phyloP scores from a whole-genome alignment of 2,888 invertebrate species.

The Melanchra persicariae region DNA sequence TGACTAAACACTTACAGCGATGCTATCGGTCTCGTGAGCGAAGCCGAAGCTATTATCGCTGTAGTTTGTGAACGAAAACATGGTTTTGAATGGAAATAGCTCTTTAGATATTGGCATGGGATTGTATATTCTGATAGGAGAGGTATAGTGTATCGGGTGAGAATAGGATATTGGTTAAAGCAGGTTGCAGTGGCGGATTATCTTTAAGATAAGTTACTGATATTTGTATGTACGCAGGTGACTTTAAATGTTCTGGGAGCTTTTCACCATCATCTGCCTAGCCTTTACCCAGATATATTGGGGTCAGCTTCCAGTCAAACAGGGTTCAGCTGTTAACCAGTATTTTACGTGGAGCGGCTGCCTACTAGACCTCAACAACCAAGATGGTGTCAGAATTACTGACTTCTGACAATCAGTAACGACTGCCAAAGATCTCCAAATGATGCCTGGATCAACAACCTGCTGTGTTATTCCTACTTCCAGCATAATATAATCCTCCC shows the following conservation, averaged over 20 bases:
- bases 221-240: not conserved
- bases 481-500: no score
- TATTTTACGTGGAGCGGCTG: no score
- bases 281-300: no score
- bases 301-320: no score
- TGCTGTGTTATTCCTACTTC: no score
- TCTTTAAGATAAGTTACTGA: conserved; percentile 6
- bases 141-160: conserved; percentile 19
- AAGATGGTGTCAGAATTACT: no score
- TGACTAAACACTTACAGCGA: conserved; percentile 74
- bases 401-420: no score
- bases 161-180: conserved; percentile 38
- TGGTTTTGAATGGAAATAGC: conserved; percentile 61
- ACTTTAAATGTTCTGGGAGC: no score
- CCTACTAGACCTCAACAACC: no score
- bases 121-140: conserved; percentile 34
- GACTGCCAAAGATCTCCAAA: no score
- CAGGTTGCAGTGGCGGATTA: not conserved
- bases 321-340: no score
- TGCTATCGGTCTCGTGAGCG: conserved; percentile 69
- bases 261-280: not conserved
- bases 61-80: conserved; percentile 54
- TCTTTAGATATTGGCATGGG: conserved; percentile 45
- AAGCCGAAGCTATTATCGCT: conserved; percentile 64
- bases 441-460: no score